These are phyloP conservation scores for Acanthopagrus latus DNA, from an alignment of 2,797 vertebrate species.

Conservation along the genomic window DNA sequence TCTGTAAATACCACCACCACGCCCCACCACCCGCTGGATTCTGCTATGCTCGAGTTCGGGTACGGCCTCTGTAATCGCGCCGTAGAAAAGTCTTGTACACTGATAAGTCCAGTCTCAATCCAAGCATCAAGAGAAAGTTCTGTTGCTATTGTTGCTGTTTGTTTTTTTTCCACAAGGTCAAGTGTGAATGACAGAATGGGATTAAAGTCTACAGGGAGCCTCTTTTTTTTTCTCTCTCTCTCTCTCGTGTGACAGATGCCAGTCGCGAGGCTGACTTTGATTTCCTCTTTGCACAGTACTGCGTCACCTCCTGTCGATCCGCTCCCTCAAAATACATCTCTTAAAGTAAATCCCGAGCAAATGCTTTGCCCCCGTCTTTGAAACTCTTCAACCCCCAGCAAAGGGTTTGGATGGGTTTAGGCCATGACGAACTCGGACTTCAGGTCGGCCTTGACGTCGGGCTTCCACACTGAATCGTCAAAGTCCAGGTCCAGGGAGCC, in stretches of 20 bases:
- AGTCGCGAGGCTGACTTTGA: constrained; percentile 52
- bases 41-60: constrained; percentile 80
- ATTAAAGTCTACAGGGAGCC: constrained; percentile 67
- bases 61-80: constrained; percentile 62
- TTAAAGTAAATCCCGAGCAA: constrained; percentile 65
- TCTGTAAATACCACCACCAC: constrained; percentile 66
- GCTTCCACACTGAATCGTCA: constrained; percentile 97
- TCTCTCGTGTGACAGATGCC: constrained; percentile 35
- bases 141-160: constrained; percentile 68
- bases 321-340: constrained; percentile 50
- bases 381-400: constrained; percentile 16
- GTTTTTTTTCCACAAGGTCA: constrained; percentile 65
- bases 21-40: constrained; percentile 77
- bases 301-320: constrained; percentile 54
- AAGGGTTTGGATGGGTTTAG: constrained; percentile 72
- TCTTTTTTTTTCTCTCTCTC: constrained; percentile 28
- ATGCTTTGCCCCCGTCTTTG: constrained; percentile 44
- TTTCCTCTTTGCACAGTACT: constrained; percentile 59
- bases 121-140: constrained; percentile 72
- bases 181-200: constrained; percentile 69
- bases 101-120: constrained; percentile 70
- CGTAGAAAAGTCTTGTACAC: constrained; percentile 58
- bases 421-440: constrained; percentile 98
- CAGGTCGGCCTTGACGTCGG: constrained; percentile 96
- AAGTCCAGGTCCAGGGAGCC: constrained; percentile 96